Conservation (phyloP, 2,797 vertebrate species). For the Onychomys torridus region DNA sequence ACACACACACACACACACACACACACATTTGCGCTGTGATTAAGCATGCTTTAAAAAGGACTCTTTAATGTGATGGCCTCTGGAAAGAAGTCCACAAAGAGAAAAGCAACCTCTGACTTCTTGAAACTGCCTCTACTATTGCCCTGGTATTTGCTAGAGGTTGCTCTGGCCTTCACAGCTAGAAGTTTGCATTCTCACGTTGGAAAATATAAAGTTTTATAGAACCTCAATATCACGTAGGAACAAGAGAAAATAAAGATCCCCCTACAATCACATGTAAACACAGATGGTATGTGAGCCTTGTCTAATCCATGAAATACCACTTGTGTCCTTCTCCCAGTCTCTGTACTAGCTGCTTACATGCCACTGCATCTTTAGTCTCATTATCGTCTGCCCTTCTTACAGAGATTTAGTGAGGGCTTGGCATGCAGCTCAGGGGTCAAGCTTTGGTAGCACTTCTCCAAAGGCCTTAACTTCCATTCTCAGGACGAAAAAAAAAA, state of each 20-base stretch:
- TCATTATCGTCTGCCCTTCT: not conserved
- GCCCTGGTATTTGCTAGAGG: not conserved
- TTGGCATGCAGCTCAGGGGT: not conserved
- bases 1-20: not conserved
- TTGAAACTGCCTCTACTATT: not conserved
- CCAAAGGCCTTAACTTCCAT: not conserved
- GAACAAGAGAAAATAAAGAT: constrained; percentile 18
- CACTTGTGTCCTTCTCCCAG: not conserved
- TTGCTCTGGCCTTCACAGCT: not conserved
- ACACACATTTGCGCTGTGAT: too few species aligned
- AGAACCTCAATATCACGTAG: not conserved
- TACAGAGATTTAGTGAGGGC: not conserved
- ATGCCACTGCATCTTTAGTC: not conserved
- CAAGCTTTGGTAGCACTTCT: not conserved
- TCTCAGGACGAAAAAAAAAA: too few species aligned
- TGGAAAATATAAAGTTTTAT: not conserved
- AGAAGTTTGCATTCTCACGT: not conserved
- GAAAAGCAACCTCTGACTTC: not conserved
- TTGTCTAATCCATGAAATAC: not conserved
- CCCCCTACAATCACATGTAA: not conserved
- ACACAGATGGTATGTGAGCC: not conserved
- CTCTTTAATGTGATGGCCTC: not conserved
- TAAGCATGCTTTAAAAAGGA: not conserved
- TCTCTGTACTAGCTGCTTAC: not conserved
- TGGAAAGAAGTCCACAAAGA: not conserved